These are phyloP conservation scores for Neotoma lepida DNA, from an alignment of 2,113 vertebrate genomes.

Conservation along the genomic window DNA sequence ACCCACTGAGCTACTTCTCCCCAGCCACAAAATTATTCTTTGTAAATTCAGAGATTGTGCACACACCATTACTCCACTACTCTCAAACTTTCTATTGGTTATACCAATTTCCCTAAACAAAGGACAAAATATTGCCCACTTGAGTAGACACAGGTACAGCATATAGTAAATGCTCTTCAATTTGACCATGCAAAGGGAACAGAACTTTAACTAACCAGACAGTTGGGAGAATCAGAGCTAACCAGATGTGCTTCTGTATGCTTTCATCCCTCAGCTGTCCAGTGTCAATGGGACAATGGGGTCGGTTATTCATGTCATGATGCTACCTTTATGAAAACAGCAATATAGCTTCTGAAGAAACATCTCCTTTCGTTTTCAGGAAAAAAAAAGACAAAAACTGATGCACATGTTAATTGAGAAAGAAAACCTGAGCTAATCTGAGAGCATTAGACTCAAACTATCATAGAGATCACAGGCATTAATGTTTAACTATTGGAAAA, in stretches of 20 bases:
- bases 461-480: background rate
- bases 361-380: background rate
- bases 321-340: background rate
- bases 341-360: background rate
- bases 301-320: background rate
- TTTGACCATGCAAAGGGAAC: background rate
- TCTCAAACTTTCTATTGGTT: background rate
- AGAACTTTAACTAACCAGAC: background rate
- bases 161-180: conserved; percentile 10
- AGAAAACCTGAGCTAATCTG: background rate
- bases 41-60: background rate
- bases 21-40: background rate
- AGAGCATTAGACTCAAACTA: background rate
- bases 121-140: background rate
- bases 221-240: conserved; percentile 19
- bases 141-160: background rate
- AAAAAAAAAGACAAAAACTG: background rate
- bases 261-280: conserved; percentile 15
- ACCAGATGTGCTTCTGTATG: conserved; percentile 41
- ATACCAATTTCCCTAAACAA: background rate
- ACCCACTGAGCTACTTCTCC: background rate
- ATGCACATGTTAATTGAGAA: background rate
- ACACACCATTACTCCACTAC: background rate
- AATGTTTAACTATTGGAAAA: conserved; percentile 17
- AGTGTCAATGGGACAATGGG: background rate